These are phyloP conservation scores for Ornithoptera alexandrae DNA, from an alignment of 2,888 invertebrate species.

Conservation along the genomic window DNA sequence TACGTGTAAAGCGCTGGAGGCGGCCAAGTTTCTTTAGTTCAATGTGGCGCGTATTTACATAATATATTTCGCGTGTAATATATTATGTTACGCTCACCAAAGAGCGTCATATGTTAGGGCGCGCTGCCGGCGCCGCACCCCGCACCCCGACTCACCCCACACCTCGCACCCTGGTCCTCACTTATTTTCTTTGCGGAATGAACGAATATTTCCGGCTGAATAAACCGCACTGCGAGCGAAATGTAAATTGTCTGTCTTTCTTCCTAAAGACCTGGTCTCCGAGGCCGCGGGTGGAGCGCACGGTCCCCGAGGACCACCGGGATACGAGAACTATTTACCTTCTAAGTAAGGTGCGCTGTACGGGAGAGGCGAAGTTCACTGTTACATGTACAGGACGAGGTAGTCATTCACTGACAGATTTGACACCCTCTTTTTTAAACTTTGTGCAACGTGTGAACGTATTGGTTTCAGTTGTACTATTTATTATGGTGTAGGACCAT, in stretches of 20 bases:
- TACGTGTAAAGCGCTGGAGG: slow-evolving; percentile 42
- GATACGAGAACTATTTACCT: too few relatives aligned
- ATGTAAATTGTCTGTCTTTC: slow-evolving; percentile 19
- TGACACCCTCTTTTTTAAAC: too few relatives aligned
- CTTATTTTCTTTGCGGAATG: slow-evolving; percentile 29
- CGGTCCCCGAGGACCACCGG: too few relatives aligned
- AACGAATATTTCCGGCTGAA: slow-evolving; percentile 29
- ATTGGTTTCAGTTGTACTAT: too few relatives aligned
- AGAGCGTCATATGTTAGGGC: slow-evolving; percentile 39
- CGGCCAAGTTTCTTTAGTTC: slow-evolving; percentile 41
- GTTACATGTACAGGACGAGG: too few relatives aligned
- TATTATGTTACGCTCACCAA: slow-evolving; percentile 46
- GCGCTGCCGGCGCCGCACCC: slow-evolving; percentile 25
- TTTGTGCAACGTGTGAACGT: too few relatives aligned
- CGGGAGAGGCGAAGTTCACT: too few relatives aligned
- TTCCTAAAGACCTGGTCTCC: slow-evolving; percentile 1
- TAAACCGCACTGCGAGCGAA: slow-evolving; percentile 22
- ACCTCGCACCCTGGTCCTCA: slow-evolving; percentile 4
- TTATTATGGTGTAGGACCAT: too few relatives aligned
- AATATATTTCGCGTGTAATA: slow-evolving; percentile 55
- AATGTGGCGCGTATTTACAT: slow-evolving; percentile 59
- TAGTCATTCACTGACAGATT: too few relatives aligned
- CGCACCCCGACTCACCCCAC: too few relatives aligned
- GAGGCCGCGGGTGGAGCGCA: too few relatives aligned
- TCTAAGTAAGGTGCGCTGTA: too few relatives aligned